Conservation (phyloP, 2,113 vertebrate genomes). For the Melanocharis versteri region DNA sequence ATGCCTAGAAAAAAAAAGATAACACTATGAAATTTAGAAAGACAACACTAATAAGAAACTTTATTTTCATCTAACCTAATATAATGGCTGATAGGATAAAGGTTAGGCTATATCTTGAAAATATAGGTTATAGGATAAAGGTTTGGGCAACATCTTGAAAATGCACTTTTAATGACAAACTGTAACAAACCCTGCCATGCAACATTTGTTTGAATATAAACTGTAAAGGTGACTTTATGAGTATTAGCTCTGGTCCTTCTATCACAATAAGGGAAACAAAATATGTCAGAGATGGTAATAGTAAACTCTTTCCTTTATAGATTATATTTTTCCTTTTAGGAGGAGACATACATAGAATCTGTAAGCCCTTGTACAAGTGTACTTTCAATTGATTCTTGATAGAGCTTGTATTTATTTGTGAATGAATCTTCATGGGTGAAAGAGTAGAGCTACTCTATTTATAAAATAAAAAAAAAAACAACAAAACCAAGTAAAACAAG, state of each 20-base stretch:
- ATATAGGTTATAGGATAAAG: background rate
- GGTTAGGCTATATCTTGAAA: background rate
- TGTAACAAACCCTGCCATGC: background rate
- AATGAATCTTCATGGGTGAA: slow-evolving; percentile 19
- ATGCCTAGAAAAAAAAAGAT: background rate
- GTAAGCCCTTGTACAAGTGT: background rate
- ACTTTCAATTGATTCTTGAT: background rate
- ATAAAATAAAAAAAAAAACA: background rate
- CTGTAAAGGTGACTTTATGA: background rate
- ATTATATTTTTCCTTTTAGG: background rate
- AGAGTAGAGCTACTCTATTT: slow-evolving; percentile 24
- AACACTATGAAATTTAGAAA: background rate
- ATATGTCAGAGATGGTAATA: background rate
- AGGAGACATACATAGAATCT: background rate
- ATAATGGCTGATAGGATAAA: background rate
- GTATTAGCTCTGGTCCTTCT: background rate
- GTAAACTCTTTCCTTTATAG: background rate
- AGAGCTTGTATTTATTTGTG: background rate
- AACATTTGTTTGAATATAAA: background rate
- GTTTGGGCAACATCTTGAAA: background rate
- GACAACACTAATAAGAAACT: background rate
- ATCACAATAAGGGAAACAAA: background rate
- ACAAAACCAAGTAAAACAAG: slow-evolving; percentile 28
- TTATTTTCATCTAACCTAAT: background rate
- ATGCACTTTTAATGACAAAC: background rate